These are phyloP conservation scores for Drosophila biarmipes DNA, from an alignment of 1,140 invertebrate genomes.

Conservation along the genomic window DNA sequence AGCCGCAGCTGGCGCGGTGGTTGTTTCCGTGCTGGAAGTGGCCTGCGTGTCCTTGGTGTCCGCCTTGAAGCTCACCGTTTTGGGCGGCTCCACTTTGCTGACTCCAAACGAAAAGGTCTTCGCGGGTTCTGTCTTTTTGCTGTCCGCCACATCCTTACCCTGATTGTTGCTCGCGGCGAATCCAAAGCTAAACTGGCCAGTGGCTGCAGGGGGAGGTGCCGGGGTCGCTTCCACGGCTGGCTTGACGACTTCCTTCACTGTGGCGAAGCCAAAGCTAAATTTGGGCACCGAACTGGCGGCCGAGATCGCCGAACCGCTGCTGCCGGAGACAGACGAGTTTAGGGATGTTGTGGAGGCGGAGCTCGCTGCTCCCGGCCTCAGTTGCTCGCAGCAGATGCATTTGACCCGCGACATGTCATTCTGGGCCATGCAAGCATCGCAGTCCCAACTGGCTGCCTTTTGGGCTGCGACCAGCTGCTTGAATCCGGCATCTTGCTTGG, in stretches of 20 bases:
- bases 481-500: conserved; percentile 65
- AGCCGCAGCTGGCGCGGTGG: neutral
- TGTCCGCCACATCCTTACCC: conserved; percentile 19
- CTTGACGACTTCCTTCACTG: conserved; percentile 62
- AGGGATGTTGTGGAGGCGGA: conserved; percentile 49
- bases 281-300: conserved; percentile 84
- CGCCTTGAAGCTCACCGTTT: conserved; percentile 1
- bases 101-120: neutral
- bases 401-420: conserved; percentile 86
- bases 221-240: neutral
- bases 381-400: conserved; percentile 89
- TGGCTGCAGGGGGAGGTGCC: neutral
- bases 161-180: neutral
- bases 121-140: neutral
- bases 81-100: conserved; percentile 14
- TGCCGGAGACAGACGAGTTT: conserved; percentile 10
- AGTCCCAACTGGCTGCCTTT: conserved; percentile 87
- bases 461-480: conserved; percentile 81
- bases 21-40: conserved; percentile 5
- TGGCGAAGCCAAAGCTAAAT: conserved; percentile 83
- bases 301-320: conserved; percentile 15
- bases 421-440: conserved; percentile 87
- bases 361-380: conserved; percentile 85
- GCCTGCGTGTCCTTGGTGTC: neutral
- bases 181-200: conserved; percentile 15